Evolutionary conservation across 2,113 vertebrate species (phyloP).

Genomic region (Copsychus sechellarum): DNA sequence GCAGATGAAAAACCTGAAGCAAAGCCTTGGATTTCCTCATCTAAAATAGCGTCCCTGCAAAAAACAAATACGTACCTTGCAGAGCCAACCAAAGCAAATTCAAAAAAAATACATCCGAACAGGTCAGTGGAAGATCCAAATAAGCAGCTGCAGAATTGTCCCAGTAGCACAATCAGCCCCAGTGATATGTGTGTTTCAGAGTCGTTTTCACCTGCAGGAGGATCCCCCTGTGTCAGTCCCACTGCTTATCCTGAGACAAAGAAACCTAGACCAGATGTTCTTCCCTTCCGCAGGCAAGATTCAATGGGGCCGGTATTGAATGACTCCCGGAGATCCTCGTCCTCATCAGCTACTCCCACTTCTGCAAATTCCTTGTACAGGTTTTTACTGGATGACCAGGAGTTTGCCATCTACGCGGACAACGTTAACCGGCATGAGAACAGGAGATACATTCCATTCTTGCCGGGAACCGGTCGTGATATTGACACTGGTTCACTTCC

Average conservation of each 20-base stretch:
- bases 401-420: slow-evolving; percentile 86
- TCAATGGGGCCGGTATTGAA: slow-evolving; percentile 82
- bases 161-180: slow-evolving; percentile 20
- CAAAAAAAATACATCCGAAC: slow-evolving; percentile 42
- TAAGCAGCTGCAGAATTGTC: slow-evolving; percentile 63
- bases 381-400: slow-evolving; percentile 80
- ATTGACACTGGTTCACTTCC: slow-evolving; percentile 91
- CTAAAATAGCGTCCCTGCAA: slow-evolving; percentile 56
- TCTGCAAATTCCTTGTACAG: slow-evolving; percentile 77
- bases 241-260: slow-evolving; percentile 71
- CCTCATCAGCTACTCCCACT: slow-evolving; percentile 80
- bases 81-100: slow-evolving; percentile 64
- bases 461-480: slow-evolving; percentile 90
- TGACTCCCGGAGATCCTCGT: slow-evolving; percentile 78
- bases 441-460: slow-evolving; percentile 92
- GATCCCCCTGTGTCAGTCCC: slow-evolving; percentile 31
- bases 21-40: slow-evolving; percentile 55
- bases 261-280: slow-evolving; percentile 83
- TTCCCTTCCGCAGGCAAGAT: slow-evolving; percentile 86
- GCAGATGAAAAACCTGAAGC: slow-evolving; percentile 48
- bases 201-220: slow-evolving; percentile 59
- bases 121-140: slow-evolving; percentile 59
- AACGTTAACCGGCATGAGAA: slow-evolving; percentile 94
- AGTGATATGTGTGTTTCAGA: slow-evolving; percentile 56
- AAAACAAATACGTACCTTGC: slow-evolving; percentile 28